Evolutionary conservation across 2,888 invertebrate genomes (phyloP).

Genomic region (Dinocampus coccinellae): DNA sequence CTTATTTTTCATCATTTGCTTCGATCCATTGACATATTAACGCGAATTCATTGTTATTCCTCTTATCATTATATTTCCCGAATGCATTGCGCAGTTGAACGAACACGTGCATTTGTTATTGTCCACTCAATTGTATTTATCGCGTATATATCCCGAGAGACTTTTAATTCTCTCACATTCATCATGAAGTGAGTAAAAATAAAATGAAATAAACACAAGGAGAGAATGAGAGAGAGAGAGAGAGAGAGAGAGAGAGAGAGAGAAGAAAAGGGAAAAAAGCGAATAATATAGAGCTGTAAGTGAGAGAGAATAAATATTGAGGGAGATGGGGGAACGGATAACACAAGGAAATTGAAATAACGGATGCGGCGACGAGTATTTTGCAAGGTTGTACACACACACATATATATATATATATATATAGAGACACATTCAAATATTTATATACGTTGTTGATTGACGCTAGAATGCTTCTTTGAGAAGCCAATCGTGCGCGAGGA

Average conservation of each 20-base stretch:
- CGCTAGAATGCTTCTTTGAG: neutral
- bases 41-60: conserved; percentile 42
- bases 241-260: too few species aligned
- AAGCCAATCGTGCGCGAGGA: neutral
- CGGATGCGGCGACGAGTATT: conserved; percentile 7
- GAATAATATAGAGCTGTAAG: too few species aligned
- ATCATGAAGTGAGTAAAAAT: conserved; percentile 6
- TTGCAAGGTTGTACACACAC: neutral
- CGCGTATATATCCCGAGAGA: neutral
- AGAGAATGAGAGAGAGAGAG: too few species aligned
- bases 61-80: conserved; percentile 38
- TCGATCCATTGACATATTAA: conserved; percentile 35
- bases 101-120: conserved; percentile 21
- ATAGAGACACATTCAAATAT: too few species aligned
- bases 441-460: neutral
- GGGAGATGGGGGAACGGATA: neutral
- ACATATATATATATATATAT: neutral
- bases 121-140: conserved; percentile 16
- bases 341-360: conserved; percentile 1
- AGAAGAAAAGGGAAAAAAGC: too few species aligned
- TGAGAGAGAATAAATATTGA: conserved; percentile 13
- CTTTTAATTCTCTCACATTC: neutral
- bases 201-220: too few species aligned
- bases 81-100: conserved; percentile 34
- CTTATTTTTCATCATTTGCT: conserved; percentile 24